These are phyloP conservation scores for Andrena bicolor DNA, from an alignment of 2,888 invertebrate genomes.

Conservation along the genomic window DNA sequence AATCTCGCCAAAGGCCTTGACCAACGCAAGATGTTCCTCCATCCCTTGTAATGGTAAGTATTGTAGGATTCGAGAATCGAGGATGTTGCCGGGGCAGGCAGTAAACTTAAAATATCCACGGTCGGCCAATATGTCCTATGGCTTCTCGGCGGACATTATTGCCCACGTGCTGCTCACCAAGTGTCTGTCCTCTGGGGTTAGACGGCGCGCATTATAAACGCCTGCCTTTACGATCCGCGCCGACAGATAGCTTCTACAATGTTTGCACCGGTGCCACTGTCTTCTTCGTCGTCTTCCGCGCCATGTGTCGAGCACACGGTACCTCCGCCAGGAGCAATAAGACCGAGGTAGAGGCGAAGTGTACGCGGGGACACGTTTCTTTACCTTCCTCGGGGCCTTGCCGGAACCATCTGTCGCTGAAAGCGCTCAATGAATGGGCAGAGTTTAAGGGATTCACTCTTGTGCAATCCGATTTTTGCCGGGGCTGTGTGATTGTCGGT, in stretches of 20 bases:
- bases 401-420: neutral
- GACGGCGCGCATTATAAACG: constrained; percentile 62
- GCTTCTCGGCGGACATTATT: constrained; percentile 46
- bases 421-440: too few relatives aligned
- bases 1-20: too few relatives aligned
- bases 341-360: constrained; percentile 8
- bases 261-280: constrained; percentile 66
- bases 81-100: neutral
- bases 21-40: too few relatives aligned
- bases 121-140: constrained; percentile 38
- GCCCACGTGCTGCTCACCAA: constrained; percentile 47
- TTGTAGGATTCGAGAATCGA: neutral
- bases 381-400: neutral
- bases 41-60: too few relatives aligned
- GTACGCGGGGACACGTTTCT: constrained; percentile 1
- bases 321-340: constrained; percentile 32
- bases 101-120: constrained; percentile 46
- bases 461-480: too few relatives aligned
- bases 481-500: too few relatives aligned
- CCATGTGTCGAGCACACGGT: constrained; percentile 79
- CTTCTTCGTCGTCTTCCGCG: constrained; percentile 37
- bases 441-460: too few relatives aligned
- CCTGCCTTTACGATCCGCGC: constrained; percentile 66
- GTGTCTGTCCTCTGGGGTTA: constrained; percentile 31
- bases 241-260: constrained; percentile 68